Base-by-base conservation (phyloP, 2,113 vertebrate species). In the Illadopsis cleaveri region DNA sequence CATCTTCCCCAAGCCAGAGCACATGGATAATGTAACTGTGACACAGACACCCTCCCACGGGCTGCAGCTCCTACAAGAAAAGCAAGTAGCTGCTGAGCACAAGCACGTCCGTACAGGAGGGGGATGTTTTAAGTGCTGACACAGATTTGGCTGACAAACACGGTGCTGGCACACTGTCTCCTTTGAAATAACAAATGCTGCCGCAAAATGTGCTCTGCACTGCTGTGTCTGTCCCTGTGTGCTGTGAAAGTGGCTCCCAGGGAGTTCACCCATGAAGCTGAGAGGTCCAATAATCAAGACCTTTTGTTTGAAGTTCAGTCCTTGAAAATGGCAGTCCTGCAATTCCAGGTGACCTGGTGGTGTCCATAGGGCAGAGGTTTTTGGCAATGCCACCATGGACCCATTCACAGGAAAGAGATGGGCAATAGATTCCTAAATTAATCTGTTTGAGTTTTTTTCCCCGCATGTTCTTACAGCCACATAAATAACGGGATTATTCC, bases 1-100 rank as follows among this genome's bases (percentile, higher is more conserved):
- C 27, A 7, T 83, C 44, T 84, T 78, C 44, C 18, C 70, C 20
- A 51, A 80, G 44, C 69, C 3, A 0, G 56, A 90, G 81, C 69
- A 60, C 38, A 28, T 76, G 81, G 73, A 17, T 81, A 84, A 71
- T 91, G 77, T 81, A 92, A 86, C 72, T 14, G 10, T 89, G 89
- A 82, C 80, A 89, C 69, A 91, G 83, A 82, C 89, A 91, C 89
- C 95, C 94, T 96, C 94, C 96, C 89, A 95, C 77, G 1, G 77
- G 73, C 89, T 94, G 83, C 93, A 89, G 86, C 93, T 96, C 77
- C 72, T 90, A 5, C 92, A 81, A 73, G 94, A 86, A 88, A 83
- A 95, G 91, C 94, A 93, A 96, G 94, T 91, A 78, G 80, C 93
- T 87, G 96, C 95, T 75, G 90, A 91, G 95, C 84, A 44, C 65